Evolutionary conservation across 2,888 invertebrate genomes (phyloP).

Genomic region (Carabus problematicus): DNA sequence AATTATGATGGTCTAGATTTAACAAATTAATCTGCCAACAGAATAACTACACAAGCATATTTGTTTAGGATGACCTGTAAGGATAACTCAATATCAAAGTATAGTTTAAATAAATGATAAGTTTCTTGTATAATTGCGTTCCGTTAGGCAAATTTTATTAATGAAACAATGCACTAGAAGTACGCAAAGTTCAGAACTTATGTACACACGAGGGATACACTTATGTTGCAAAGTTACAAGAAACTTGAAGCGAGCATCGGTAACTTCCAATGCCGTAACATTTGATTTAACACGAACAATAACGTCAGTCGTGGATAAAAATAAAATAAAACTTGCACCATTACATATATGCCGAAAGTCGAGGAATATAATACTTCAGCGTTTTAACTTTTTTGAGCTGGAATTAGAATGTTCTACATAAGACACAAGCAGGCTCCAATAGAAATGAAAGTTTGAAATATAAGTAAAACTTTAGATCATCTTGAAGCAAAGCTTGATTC

Average conservation of each 20-base stretch:
- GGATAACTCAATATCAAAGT: not conserved
- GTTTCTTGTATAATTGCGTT: conserved; percentile 8
- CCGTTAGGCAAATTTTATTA: not conserved
- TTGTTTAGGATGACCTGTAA: not conserved
- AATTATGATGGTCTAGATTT: no score
- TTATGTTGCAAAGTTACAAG: conserved; percentile 14
- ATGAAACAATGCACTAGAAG: conserved; percentile 20
- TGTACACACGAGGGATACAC: conserved; percentile 16
- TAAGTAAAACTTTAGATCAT: no score
- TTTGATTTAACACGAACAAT: conserved; percentile 11
- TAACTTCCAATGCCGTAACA: conserved; percentile 15
- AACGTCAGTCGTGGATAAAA: not conserved
- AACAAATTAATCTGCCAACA: no score
- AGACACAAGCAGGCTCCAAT: no score
- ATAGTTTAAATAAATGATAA: conserved; percentile 19
- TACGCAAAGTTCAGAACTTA: conserved; percentile 23
- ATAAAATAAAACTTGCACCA: not conserved
- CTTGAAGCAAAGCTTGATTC: not conserved
- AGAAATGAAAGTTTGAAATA: no score
- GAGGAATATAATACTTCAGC: no score
- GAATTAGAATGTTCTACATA: no score
- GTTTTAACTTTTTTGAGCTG: no score
- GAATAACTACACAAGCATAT: not conserved
- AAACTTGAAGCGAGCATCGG: conserved; percentile 15
- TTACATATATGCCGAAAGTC: not conserved